Evolutionary conservation across 2,888 invertebrate genomes (phyloP).

Genomic region (Atrina japonica): DNA sequence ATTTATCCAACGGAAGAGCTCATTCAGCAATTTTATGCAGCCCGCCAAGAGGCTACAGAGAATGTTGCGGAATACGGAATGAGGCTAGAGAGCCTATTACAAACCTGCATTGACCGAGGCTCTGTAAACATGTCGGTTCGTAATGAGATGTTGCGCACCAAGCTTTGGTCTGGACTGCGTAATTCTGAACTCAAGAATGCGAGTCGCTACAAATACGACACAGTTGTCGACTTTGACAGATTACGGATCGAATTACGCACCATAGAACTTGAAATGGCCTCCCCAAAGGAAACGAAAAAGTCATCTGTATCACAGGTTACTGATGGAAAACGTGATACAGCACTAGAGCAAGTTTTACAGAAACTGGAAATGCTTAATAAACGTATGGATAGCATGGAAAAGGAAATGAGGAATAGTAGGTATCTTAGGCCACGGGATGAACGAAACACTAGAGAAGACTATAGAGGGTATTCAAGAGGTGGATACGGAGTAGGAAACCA

Average conservation of each 20-base stretch:
- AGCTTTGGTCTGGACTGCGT: constrained; percentile 22
- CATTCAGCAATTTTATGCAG: no score
- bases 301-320: constrained; percentile 2
- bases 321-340: not conserved
- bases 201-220: no score
- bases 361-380: constrained; percentile 5
- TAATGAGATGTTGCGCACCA: constrained; percentile 24
- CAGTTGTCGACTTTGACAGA: constrained; percentile 25
- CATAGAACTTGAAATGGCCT: constrained; percentile 18
- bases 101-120: constrained; percentile 19
- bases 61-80: constrained; percentile 18
- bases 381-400: not conserved
- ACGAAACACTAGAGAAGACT: no score
- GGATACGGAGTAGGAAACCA: no score
- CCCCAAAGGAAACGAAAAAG: constrained; percentile 1
- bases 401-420: constrained; percentile 6
- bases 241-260: constrained; percentile 11
- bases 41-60: no score
- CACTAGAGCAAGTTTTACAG: not conserved
- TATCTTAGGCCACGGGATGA: no score
- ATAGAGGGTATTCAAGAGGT: no score
- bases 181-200: not conserved
- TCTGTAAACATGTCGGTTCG: not conserved
- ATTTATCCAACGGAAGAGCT: no score
- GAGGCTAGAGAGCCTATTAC: constrained; percentile 20